Base-by-base conservation (phyloP, 2,888 invertebrate genomes). In the Eledona agricola region DNA sequence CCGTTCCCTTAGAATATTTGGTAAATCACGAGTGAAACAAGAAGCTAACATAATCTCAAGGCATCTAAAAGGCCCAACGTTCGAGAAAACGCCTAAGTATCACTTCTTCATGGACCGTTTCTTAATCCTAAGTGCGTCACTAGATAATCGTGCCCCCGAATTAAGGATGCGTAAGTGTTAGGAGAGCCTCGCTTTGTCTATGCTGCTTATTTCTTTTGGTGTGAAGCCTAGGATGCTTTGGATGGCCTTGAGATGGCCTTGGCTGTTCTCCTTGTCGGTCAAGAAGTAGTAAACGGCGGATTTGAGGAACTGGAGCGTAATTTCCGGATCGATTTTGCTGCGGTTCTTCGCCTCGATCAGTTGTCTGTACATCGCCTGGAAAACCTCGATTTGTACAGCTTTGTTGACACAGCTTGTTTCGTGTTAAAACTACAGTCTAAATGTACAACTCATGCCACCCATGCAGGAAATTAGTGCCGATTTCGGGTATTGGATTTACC, bases 271-370 rank as follows among this genome's bases (percentile, higher is more conserved):
- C 63, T 87, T 88, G 72, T 94, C 93, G 1, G 93, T 90, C 51
- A 95, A 81, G 77, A 93, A 95, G 75, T 95, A 94, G 75, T 93
- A 95, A 68, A 95, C 85, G 42, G 95, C 94, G 55, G 94, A 94
- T 78, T 93, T 94, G 57, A 95, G 83, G 79, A 95, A 95, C 76
- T 93, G 92, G 69, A 95, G 79, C 10, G 93, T 93, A 60, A 94
- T 88, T 77, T 93, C 92, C n/a, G 94, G 92, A 78, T 94, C 93
- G 49, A 90, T 85, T 63, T 82, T 83, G 61, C 83, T 83, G 74
- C 85, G 87, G 72, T 78, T 85, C 76, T 87, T 88, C 59, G 89
- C 86, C 75, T 90, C 89, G 75, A 90, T 81, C 70, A 91, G 82
- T 72, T 89, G 88, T 69, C 89, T 85, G 76, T 91, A 91, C 87